A percentile compares a stretch with the other conserved stretches of the same genome.
Conservation (phyloP, 2,797 vertebrate genomes). For the Argentina silus region DNA sequence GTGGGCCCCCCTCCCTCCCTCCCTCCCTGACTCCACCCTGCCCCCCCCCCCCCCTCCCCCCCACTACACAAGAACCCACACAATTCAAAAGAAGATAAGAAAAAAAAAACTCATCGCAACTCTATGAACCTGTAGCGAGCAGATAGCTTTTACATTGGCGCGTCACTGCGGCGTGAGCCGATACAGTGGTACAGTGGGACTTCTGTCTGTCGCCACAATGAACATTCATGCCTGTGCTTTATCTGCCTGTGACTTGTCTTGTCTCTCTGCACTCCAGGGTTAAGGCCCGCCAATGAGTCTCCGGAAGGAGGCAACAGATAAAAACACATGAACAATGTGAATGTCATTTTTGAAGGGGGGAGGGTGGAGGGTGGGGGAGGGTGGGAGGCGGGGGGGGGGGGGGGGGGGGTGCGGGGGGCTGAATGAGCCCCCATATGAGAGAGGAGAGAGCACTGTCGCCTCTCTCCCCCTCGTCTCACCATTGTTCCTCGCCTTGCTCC, state of each 20-base stretch:
- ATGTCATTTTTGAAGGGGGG: conserved; percentile 38
- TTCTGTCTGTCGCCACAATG: background rate
- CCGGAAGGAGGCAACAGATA: conserved; percentile 31
- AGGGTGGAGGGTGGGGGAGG: conserved; percentile 7
- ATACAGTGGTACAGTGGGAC: background rate
- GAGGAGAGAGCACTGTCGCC: background rate
- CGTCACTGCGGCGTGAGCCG: conserved; percentile 4
- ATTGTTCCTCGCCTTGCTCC: conserved; percentile 30
- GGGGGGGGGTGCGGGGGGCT: conserved; percentile 1
- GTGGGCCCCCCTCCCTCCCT: background rate
- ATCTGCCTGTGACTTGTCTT: conserved; percentile 31
- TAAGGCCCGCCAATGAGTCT: conserved; percentile 36
- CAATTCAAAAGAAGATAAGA: conserved; percentile 17
- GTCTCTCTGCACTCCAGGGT: conserved; percentile 33
- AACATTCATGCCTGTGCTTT: conserved; percentile 27
- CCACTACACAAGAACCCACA: background rate
- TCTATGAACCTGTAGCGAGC: conserved; percentile 48
- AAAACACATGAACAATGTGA: conserved; percentile 42
- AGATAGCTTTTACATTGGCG: conserved; percentile 48
- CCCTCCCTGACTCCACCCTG: too few relatives aligned
- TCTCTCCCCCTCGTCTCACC: background rate
- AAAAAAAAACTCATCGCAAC: conserved; percentile 4
- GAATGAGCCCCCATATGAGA: background rate
- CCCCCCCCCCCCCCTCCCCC: background rate
- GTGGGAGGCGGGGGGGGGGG: conserved; percentile 1